These are phyloP conservation scores for Caenorhabditis sinica DNA, from an alignment of 2,888 invertebrate species.

Conservation along the genomic window DNA sequence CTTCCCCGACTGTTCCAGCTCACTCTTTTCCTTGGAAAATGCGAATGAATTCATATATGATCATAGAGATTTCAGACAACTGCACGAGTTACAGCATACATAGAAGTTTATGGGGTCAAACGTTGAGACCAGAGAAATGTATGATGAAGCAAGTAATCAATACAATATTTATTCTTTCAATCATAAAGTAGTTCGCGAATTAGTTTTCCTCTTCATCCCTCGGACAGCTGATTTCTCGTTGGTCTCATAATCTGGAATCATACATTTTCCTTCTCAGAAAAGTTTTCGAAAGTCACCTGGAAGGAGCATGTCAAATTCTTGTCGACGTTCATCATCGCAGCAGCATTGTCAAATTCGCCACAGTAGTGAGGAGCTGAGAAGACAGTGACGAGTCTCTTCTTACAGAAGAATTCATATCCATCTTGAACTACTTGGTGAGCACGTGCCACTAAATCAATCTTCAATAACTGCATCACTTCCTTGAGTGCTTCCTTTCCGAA, in stretches of 20 bases:
- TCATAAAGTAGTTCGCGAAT: not conserved
- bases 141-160: too few species aligned
- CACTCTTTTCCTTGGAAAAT: too few species aligned
- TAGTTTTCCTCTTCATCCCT: not conserved
- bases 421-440: constrained; percentile 70
- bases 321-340: constrained; percentile 59
- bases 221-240: not conserved
- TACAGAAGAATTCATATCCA: constrained; percentile 68
- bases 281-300: not conserved
- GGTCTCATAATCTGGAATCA: constrained; percentile 26
- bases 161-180: too few species aligned
- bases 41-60: too few species aligned
- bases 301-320: constrained; percentile 52
- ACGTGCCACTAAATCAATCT: constrained; percentile 55
- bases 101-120: too few species aligned
- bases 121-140: too few species aligned
- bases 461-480: constrained; percentile 66
- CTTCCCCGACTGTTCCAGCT: too few species aligned
- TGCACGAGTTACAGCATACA: too few species aligned
- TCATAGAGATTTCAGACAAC: too few species aligned
- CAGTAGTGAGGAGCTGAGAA: constrained; percentile 69
- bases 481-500: constrained; percentile 86
- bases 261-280: not conserved
- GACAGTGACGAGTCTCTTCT: constrained; percentile 63
- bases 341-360: constrained; percentile 61